Base-by-base conservation (phyloP, 2,113 vertebrate species). In the Gymnocephalus cernua region DNA sequence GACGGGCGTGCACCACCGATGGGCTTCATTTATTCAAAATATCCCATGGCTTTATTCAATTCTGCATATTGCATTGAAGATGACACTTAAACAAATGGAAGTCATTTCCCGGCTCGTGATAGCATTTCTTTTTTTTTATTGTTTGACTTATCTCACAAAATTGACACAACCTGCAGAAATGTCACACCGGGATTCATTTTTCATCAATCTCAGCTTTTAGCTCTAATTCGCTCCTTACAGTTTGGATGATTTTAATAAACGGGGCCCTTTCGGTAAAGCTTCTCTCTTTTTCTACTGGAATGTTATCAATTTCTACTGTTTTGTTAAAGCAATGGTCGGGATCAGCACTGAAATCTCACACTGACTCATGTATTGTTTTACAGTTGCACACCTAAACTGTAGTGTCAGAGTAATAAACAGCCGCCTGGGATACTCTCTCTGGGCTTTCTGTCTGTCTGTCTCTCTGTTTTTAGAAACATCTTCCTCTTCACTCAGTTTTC, bases 301-400 rank as follows among this genome's bases (percentile, higher is more conserved):
- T 90, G 82, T 88, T n/a, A 15, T 79, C 23, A 54, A 29, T 84
- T 89, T 82, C 56, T 82, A 74, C 86, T 74, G 70, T 83, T 81
- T 70, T 74, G 45, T 62, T 62, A 47, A 80, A 71, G 74, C 50
- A 13, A 41, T 14, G 56, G 35, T 76, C 4, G 41, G 70, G 54
- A 73, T 67, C 84, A 69, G 83, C 85, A 82, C 85, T 63, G 74
- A 74, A 75, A 32, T 83, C 77, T 69, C 59, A 70, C 88, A 58
- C 79, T 82, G 86, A 87, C 88, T 87, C 82, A 66, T 88, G 84
- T 85, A 87, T 91, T 87, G 85, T 86, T 88, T 87, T 81, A 78
- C 90, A 89, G 86, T 61, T 80, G 84, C 79, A 86, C 83, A 83
- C n/a, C 62, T 86, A 14, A 86, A 81, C 84, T 90, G 88, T 89